phyloP scores from a whole-genome alignment of 2,113 vertebrate genomes.

The Tragelaphus scriptus region DNA sequence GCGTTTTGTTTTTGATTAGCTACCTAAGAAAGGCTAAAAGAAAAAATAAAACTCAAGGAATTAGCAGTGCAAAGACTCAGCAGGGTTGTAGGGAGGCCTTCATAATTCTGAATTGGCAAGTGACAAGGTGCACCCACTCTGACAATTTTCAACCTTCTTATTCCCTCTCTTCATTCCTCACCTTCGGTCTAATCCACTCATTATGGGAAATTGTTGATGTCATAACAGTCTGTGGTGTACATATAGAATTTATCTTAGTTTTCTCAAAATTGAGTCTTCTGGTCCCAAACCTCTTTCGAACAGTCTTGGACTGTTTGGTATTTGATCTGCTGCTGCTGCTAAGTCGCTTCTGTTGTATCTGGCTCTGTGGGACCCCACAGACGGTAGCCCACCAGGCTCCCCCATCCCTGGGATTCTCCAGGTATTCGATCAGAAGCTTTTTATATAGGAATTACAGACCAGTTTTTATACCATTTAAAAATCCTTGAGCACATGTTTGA shows the following conservation, averaged over 20 bases:
- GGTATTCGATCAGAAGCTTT: not conserved
- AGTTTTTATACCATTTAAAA: not conserved
- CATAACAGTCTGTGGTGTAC: not conserved
- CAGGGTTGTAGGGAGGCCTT: not conserved
- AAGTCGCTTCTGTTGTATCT: not conserved
- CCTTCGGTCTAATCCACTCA: not conserved
- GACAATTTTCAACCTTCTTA: not conserved
- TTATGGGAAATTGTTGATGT: not conserved
- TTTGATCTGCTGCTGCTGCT: not conserved
- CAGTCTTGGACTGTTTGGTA: not conserved
- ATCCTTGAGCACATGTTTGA: not conserved
- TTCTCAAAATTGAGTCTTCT: not conserved
- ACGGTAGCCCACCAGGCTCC: not conserved
- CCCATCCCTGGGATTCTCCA: not conserved
- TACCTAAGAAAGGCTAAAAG: conserved; percentile 30
- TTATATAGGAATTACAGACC: not conserved
- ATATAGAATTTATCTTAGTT: not conserved
- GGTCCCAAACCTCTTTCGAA: not conserved
- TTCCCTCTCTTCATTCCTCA: not conserved
- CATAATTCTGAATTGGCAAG: not conserved
- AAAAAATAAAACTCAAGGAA: conserved; percentile 56
- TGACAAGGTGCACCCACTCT: not conserved
- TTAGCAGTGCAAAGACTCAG: conserved; percentile 30
- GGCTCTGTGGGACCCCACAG: not conserved
- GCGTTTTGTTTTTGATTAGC: conserved; percentile 26